Evolutionary conservation across 2,888 invertebrate species (phyloP).

Genomic region (Lamellibrachia columna): DNA sequence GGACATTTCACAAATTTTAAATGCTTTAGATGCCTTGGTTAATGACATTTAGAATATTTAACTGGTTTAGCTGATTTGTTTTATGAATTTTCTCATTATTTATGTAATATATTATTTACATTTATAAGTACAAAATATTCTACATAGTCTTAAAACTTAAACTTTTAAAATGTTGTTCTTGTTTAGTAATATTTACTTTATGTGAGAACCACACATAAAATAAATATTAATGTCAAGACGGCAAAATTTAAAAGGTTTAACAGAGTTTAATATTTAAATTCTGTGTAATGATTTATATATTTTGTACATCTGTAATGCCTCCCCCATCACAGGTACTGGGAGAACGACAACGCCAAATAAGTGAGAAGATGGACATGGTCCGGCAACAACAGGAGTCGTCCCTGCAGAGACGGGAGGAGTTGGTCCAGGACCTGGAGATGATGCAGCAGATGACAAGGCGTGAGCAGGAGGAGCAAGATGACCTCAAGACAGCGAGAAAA

Average conservation of each 20-base stretch:
- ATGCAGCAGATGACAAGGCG: slow-evolving; percentile 59
- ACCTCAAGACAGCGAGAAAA: slow-evolving; percentile 48
- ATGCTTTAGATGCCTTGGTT: background rate
- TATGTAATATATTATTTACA: no score
- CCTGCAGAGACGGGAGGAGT: slow-evolving; percentile 57
- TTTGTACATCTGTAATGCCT: background rate
- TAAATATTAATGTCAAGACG: background rate
- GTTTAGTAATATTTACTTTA: background rate
- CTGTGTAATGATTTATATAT: background rate
- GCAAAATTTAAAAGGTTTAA: background rate
- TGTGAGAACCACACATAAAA: no score
- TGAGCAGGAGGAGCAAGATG: slow-evolving; percentile 53
- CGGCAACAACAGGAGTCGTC: slow-evolving; percentile 59
- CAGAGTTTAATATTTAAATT: background rate
- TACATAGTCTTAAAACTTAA: no score
- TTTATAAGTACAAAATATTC: no score
- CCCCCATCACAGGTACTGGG: slow-evolving; percentile 54
- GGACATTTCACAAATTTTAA: background rate
- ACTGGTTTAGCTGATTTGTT: background rate
- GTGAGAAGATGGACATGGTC: slow-evolving; percentile 54
- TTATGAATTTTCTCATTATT: no score
- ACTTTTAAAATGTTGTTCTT: background rate
- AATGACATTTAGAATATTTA: background rate
- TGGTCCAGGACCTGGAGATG: slow-evolving; percentile 62
- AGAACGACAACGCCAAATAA: slow-evolving; percentile 58